Percentiles rank a stretch among this genome's conserved stretches.
Evolutionary conservation across 2,888 invertebrate genomes (phyloP).

Genomic region (Globia sparganii): DNA sequence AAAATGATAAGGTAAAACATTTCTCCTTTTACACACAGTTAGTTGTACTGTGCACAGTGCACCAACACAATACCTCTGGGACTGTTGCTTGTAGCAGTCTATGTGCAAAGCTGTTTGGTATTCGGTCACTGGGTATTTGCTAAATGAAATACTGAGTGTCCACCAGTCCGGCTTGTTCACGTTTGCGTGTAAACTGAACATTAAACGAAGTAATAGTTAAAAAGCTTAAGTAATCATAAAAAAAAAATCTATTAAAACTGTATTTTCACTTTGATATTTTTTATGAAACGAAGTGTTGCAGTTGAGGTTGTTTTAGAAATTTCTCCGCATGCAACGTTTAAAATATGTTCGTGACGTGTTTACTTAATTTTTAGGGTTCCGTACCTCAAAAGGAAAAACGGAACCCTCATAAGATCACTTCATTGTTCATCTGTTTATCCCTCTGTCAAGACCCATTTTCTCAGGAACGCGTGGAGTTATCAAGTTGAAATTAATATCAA

Average conservation of each 20-base stretch:
- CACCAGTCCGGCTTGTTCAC: conserved; percentile 13
- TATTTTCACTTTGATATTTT: conserved; percentile 43
- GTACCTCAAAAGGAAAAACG: neutral
- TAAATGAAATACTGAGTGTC: conserved; percentile 45
- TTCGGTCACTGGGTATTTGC: conserved; percentile 44
- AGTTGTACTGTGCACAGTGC: conserved; percentile 8
- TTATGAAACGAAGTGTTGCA: conserved; percentile 7
- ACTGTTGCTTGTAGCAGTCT: conserved; percentile 45
- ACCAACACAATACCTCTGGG: conserved; percentile 20
- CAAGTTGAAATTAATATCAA: too few species aligned
- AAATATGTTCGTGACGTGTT: conserved; percentile 15
- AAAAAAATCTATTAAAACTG: conserved; percentile 13
- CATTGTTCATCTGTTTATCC: too few species aligned
- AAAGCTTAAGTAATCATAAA: conserved; percentile 31
- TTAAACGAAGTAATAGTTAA: conserved; percentile 30
- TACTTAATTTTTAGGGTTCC: neutral
- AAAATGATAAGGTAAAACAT: conserved; percentile 28
- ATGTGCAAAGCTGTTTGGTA: conserved; percentile 35
- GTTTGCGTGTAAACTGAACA: conserved; percentile 48
- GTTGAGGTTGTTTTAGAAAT: conserved; percentile 15
- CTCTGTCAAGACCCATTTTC: neutral
- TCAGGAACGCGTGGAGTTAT: too few species aligned
- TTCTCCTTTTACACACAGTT: conserved; percentile 19
- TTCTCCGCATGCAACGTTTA: conserved; percentile 24
- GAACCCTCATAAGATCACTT: neutral